Evolutionary conservation across 1,140 invertebrate genomes (phyloP).

Genomic region (Bicyclus anynana): DNA sequence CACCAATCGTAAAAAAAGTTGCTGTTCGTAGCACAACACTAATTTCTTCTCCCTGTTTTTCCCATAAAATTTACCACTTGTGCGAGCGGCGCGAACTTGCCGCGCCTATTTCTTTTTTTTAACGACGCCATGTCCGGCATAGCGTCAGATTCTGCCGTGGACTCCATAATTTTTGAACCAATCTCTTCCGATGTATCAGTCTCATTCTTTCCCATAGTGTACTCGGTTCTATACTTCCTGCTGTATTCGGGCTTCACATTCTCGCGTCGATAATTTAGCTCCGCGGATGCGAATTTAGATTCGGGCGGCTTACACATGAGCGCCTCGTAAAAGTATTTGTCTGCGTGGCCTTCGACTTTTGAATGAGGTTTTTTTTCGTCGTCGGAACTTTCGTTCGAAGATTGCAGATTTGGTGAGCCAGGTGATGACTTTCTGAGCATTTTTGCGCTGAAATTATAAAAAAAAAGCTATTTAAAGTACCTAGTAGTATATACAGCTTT

Average conservation of each 20-base stretch:
- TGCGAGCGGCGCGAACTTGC: slow-evolving; percentile 55
- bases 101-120: slow-evolving; percentile 49
- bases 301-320: slow-evolving; percentile 58
- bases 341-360: slow-evolving; percentile 42
- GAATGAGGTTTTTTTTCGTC: slow-evolving; percentile 43
- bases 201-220: slow-evolving; percentile 56
- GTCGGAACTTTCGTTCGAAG: slow-evolving; percentile 57
- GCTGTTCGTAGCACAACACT: slow-evolving; percentile 31
- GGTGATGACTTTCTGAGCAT: slow-evolving; percentile 39
- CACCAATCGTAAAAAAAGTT: slow-evolving; percentile 31
- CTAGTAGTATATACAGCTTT: no score
- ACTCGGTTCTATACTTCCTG: slow-evolving; percentile 50
- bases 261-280: slow-evolving; percentile 40
- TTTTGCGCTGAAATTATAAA: slow-evolving; percentile 37
- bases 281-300: slow-evolving; percentile 41
- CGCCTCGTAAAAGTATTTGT: slow-evolving; percentile 61
- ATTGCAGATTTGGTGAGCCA: slow-evolving; percentile 37
- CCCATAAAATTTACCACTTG: slow-evolving; percentile 71
- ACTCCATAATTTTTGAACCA: slow-evolving; percentile 50
- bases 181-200: slow-evolving; percentile 53
- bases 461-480: not conserved
- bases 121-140: slow-evolving; percentile 38
- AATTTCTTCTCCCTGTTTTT: slow-evolving; percentile 53
- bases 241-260: slow-evolving; percentile 39
- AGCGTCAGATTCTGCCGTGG: slow-evolving; percentile 55